These are phyloP conservation scores for Drosophila persimilis DNA, from an alignment of 1,140 invertebrate species.

Conservation along the genomic window DNA sequence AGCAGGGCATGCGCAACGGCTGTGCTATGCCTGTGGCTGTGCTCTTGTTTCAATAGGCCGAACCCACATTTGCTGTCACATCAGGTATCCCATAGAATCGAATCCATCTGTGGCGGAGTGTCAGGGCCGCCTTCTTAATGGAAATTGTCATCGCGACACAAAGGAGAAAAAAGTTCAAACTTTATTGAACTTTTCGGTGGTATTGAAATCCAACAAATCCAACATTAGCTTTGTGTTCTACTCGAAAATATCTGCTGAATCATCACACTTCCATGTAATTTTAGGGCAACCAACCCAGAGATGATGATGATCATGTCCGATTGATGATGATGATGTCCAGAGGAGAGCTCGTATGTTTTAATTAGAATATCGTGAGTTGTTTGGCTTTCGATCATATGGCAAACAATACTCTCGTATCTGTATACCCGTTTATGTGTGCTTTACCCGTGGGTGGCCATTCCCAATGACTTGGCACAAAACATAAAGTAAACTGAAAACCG, in stretches of 20 bases:
- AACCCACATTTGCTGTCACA: conserved; percentile 66
- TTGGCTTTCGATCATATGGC: conserved; percentile 78
- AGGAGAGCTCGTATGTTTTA: conserved; percentile 54
- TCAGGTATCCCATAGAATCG: conserved; percentile 62
- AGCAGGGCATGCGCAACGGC: conserved; percentile 59
- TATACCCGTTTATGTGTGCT: conserved; percentile 18
- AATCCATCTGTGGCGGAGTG: conserved; percentile 57
- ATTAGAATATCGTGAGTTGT: conserved; percentile 81
- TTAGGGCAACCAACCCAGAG: conserved; percentile 40
- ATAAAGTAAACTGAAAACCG: conserved; percentile 2
- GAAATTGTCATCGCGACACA: conserved; percentile 71
- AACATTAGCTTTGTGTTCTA: conserved; percentile 73
- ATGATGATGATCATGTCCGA: conserved; percentile 25
- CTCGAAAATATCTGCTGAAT: conserved; percentile 58
- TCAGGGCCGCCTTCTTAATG: conserved; percentile 50
- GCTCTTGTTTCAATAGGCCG: conserved; percentile 62
- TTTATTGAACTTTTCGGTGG: conserved; percentile 51
- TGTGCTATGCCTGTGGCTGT: neutral
- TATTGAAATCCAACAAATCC: conserved; percentile 38
- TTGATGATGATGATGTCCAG: conserved; percentile 7
- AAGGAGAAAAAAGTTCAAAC: conserved; percentile 44
- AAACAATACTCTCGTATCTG: conserved; percentile 56
- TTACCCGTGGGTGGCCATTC: conserved; percentile 67
- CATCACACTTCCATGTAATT: conserved; percentile 78
- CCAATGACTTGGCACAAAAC: conserved; percentile 56